Percentiles rank a stretch among this genome's conserved stretches.
These are phyloP conservation scores for Hyphantria cunea DNA, from an alignment of 1,140 invertebrate genomes.

Conservation along the genomic window DNA sequence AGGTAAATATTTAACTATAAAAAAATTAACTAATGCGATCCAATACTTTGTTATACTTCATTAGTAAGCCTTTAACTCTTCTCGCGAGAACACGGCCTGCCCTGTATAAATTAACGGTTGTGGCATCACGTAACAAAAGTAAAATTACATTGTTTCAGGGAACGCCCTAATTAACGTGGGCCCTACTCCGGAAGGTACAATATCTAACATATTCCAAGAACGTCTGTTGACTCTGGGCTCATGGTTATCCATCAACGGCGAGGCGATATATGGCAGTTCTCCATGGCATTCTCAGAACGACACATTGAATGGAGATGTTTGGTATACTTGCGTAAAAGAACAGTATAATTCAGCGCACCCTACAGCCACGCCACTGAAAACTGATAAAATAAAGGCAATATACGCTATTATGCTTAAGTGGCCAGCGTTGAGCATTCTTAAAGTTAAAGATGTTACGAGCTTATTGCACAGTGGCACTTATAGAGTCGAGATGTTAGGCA, in stretches of 20 bases:
- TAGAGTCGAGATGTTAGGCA: conserved; percentile 71
- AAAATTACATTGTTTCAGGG: conserved; percentile 77
- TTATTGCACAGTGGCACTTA: conserved; percentile 59
- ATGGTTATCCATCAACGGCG: conserved; percentile 93
- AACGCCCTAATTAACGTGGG: conserved; percentile 96
- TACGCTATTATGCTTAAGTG: conserved; percentile 87
- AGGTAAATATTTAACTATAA: no score
- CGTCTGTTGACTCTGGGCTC: conserved; percentile 87
- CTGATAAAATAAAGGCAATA: conserved; percentile 65
- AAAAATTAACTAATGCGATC: no score
- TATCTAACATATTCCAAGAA: conserved; percentile 95
- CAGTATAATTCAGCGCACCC: conserved; percentile 46
- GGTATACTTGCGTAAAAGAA: conserved; percentile 86
- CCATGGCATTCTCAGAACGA: conserved; percentile 94
- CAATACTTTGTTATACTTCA: no score
- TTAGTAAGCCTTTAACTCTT: no score
- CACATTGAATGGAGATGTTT: conserved; percentile 86
- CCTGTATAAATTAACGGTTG: no score
- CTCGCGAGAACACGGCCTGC: no score
- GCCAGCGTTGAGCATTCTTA: conserved; percentile 83
- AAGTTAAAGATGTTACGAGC: conserved; percentile 69
- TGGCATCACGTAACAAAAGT: no score
- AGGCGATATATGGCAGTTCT: conserved; percentile 92
- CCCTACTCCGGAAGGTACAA: conserved; percentile 94
- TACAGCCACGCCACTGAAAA: conserved; percentile 36